A percentile compares a stretch with the other conserved stretches of the same genome.
These are phyloP conservation scores for Portevinia maculata DNA, from an alignment of 2,888 invertebrate genomes.

Conservation along the genomic window DNA sequence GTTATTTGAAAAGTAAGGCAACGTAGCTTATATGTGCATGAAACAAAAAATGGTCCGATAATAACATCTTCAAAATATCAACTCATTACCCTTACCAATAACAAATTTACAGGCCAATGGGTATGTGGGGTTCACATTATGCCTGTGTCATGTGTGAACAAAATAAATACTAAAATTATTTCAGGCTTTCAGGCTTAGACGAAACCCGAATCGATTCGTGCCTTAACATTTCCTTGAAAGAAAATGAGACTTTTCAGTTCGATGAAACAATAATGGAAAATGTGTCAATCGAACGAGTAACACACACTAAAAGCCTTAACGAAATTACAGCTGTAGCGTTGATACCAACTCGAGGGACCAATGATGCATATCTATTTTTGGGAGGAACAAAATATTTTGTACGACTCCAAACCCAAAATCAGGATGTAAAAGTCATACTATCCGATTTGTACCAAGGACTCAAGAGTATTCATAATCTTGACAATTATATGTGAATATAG, in stretches of 20 bases:
- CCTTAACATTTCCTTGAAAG: conserved; percentile 77
- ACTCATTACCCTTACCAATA: too few relatives aligned
- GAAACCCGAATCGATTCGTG: conserved; percentile 77
- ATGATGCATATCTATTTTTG: conserved; percentile 40
- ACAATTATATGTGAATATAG: conserved; percentile 79
- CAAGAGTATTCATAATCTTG: conserved; percentile 79
- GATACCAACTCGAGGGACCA: conserved; percentile 43
- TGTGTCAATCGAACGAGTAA: conserved; percentile 76
- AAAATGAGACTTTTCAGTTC: conserved; percentile 77
- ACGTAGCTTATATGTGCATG: too few relatives aligned
- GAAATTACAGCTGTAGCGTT: conserved; percentile 75
- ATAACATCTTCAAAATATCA: too few relatives aligned
- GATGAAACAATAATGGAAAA: conserved; percentile 77
- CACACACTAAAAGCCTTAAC: conserved; percentile 74
- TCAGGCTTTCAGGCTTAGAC: conserved; percentile 79
- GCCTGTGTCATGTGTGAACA: too few relatives aligned
- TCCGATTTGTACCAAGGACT: conserved; percentile 77
- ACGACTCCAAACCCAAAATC: conserved; percentile 75
- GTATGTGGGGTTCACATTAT: too few relatives aligned
- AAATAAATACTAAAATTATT: background rate
- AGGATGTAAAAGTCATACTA: conserved; percentile 75
- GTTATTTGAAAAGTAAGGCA: too few relatives aligned
- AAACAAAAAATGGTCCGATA: too few relatives aligned
- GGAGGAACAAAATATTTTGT: conserved; percentile 66
- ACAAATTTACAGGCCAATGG: too few relatives aligned